Conservation (phyloP, 1,140 invertebrate species). For the Pogonus chalceus region DNA sequence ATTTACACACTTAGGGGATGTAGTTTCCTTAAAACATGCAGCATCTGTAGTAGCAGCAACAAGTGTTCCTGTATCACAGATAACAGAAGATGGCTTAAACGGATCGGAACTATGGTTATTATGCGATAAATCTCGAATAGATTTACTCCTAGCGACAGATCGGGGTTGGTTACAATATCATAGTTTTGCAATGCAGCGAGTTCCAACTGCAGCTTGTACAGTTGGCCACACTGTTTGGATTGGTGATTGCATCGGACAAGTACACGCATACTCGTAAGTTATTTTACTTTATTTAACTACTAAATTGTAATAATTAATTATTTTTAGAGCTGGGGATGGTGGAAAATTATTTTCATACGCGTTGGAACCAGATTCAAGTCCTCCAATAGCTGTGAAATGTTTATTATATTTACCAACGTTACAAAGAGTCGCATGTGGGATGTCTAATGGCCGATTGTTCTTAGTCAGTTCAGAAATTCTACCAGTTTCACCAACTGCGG, state of each 20-base stretch:
- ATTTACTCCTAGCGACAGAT: conserved; percentile 49
- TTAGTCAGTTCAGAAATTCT: conserved; percentile 51
- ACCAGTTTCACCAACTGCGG: conserved; percentile 48
- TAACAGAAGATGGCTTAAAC: conserved; percentile 31
- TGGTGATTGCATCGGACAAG: conserved; percentile 68
- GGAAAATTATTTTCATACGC: conserved; percentile 46
- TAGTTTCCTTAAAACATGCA: conserved; percentile 53
- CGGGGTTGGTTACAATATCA: conserved; percentile 49
- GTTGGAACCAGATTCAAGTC: conserved; percentile 40
- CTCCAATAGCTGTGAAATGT: conserved; percentile 46
- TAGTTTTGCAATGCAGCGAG: conserved; percentile 41
- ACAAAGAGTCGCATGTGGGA: conserved; percentile 58
- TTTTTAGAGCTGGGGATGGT: conserved; percentile 40
- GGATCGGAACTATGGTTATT: conserved; percentile 60
- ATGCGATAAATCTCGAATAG: conserved; percentile 57
- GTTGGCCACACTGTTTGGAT: conserved; percentile 71
- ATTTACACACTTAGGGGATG: conserved; percentile 80
- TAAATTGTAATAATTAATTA: conserved; percentile 14
- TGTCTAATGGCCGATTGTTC: conserved; percentile 65
- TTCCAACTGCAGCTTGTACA: conserved; percentile 54
- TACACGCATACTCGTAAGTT: conserved; percentile 67
- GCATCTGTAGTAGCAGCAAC: conserved; percentile 45
- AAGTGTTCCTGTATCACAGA: conserved; percentile 30
- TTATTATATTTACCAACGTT: conserved; percentile 53
- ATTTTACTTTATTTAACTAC: conserved; percentile 5